Evolutionary conservation across 2,797 vertebrate species (phyloP), one percentile per base, ranked within the genome.

Genomic region (Hemitrygon akajei): DNA sequence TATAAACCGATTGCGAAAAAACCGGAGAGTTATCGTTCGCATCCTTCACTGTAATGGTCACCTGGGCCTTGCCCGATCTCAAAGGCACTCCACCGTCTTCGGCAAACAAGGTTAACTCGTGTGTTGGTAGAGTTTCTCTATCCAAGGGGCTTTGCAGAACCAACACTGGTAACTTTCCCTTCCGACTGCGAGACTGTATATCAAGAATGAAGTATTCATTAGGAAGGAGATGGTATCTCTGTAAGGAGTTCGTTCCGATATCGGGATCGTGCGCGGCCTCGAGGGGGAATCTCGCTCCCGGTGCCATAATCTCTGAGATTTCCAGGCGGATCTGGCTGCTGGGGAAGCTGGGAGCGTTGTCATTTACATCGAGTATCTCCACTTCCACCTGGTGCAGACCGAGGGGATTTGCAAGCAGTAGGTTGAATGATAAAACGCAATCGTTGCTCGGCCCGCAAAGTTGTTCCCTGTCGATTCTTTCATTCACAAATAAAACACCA

Each of bases 11-110:
- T 30, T 87, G 27, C 14, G 56, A 16, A 11, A 87, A 87, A n/a
- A 87, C 58, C 16, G 84, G 84, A 1, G 58, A 9, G 30, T 87
- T 87, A 27, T 87, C 58, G 63, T 94, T 95, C 6, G 95, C 95
- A 18, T 87, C 84, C 30, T 87, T n/a, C 60, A 87, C 84, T 16
- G 6, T 87, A 1, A 87, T 60, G 18, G 30, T 16, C 3, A 87
- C 27, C 27, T 87, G 84, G 5, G 4, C 56, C 14, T 7, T 63
- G 1, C 84, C 84, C 0, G 84, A 87, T 1, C 27, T n/a, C 11
- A 63, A 27, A 87, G 84, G 84, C 4, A 34, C 14, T 14, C 84
- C 84, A 4, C 84, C 84, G 30, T 87, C 84, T 27, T 87, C 60
- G 6, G 84, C 58, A 18, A 63, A n/a, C 4, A 87, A 1, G 27